A percentile compares a stretch with the other conserved stretches of the same genome.
Conservation (phyloP, 35 echinoderm and acorn worm species). For the Heliocidaris tuberculata region DNA sequence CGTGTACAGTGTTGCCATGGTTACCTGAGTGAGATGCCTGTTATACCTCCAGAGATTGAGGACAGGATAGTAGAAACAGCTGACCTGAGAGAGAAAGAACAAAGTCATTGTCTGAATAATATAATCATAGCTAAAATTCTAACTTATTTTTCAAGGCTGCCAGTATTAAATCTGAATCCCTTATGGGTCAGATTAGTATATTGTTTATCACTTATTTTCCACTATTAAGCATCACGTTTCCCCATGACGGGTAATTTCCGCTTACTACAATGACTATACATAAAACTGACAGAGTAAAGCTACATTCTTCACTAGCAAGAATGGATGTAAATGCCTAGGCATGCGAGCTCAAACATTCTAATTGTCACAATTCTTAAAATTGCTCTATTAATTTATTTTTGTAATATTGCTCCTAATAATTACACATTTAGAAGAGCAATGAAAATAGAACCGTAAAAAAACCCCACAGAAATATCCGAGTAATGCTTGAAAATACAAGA, state of each 20-base stretch:
- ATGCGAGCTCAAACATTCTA: neutral
- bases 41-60: constrained; percentile 77
- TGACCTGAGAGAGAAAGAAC: constrained; percentile 55
- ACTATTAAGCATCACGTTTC: no score
- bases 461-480: neutral
- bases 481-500: neutral
- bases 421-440: neutral
- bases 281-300: no score
- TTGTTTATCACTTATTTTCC: no score
- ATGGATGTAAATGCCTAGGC: neutral
- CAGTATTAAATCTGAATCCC: no score
- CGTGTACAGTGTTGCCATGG: neutral
- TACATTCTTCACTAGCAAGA: no score
- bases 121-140: no score
- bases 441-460: neutral
- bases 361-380: neutral
- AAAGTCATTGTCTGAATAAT: neutral
- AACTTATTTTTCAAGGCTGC: no score
- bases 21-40: constrained; percentile 82
- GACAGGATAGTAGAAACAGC: constrained; percentile 86
- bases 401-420: neutral
- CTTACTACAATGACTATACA: no score
- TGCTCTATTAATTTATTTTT: neutral
- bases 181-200: no score
- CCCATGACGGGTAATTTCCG: no score